Conservation (phyloP, 1,140 invertebrate species). For the Drosophila melanogaster region Release_6_plus_ISO1_MT NC_004354.4:6873501-6874000, state of each 20-base stretch:
- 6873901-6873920: neutral
- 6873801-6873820: constrained; percentile 43
- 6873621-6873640: constrained; percentile 49
- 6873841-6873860: constrained; percentile 29
- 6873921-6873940: neutral
- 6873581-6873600: constrained; percentile 1
- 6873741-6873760: constrained; percentile 27
- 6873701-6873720: constrained; percentile 63
- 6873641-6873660: constrained; percentile 36
- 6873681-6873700: constrained; percentile 81
- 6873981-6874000: neutral
- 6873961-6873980: neutral
- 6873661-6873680: constrained; percentile 31
- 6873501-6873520: constrained; percentile 29
- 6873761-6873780: constrained; percentile 42
- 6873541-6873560: constrained; percentile 31
- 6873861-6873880: constrained; percentile 9
- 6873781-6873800: constrained; percentile 34
- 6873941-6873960: neutral
- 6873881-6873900: constrained; percentile 17
- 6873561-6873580: constrained; percentile 52
- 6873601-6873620: constrained; percentile 27
- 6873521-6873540: constrained; percentile 6
- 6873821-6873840: constrained; percentile 27
- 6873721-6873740: constrained; percentile 38